Evolutionary conservation across 2,888 invertebrate species (phyloP).

Genomic region (Cryptus armator): DNA sequence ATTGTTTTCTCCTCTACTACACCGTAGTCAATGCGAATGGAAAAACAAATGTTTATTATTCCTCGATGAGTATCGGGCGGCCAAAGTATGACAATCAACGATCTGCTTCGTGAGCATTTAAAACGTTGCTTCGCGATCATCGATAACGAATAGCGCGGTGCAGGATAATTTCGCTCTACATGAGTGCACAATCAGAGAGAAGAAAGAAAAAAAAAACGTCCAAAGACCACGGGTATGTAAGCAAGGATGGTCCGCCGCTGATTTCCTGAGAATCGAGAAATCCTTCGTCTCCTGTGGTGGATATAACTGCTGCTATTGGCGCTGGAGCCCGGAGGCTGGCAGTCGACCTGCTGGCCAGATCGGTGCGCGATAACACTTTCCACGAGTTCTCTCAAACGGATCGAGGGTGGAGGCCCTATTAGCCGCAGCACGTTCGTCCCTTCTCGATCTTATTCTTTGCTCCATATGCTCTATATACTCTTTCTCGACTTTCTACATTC

Average conservation of each 20-base stretch:
- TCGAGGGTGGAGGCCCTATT: constrained; percentile 70
- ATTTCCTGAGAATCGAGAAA: constrained; percentile 66
- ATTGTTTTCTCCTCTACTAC: background rate
- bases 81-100: constrained; percentile 14
- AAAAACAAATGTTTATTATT: constrained; percentile 25
- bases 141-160: constrained; percentile 17
- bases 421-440: constrained; percentile 69
- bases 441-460: constrained; percentile 53
- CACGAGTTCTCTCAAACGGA: constrained; percentile 59
- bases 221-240: constrained; percentile 14
- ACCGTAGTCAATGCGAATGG: background rate
- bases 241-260: constrained; percentile 50
- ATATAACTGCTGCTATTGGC: constrained; percentile 25
- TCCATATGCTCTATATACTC: constrained; percentile 24
- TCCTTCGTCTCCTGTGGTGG: constrained; percentile 40
- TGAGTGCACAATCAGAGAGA: constrained; percentile 16
- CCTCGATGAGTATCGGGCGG: constrained; percentile 16
- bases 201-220: background rate
- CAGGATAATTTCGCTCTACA: constrained; percentile 6
- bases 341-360: constrained; percentile 64
- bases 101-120: background rate
- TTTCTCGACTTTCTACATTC: background rate
- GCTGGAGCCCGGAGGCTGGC: constrained; percentile 21
- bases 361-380: constrained; percentile 63
- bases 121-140: constrained; percentile 2